A percentile compares a stretch with the other conserved stretches of the same genome.
Conservation (phyloP, 2,888 invertebrate species). For the Papilio elwesi region DNA sequence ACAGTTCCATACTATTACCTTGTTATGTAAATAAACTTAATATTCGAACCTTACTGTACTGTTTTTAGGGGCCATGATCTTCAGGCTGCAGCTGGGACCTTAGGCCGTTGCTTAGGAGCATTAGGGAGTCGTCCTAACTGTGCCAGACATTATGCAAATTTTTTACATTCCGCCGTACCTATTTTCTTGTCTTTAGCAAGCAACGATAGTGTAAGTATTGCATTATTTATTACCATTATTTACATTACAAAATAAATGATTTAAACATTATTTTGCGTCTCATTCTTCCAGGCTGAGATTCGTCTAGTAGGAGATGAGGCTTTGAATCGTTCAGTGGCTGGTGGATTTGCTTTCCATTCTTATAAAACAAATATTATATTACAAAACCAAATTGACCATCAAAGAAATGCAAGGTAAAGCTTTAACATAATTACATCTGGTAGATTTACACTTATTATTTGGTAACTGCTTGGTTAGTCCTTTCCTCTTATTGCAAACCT, state of each 20-base stretch:
- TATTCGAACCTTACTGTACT: conserved; percentile 14
- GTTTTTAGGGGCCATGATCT: conserved; percentile 71
- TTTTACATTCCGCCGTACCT: conserved; percentile 72
- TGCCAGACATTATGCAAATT: conserved; percentile 73
- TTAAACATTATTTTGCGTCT: not conserved
- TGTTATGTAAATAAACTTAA: not conserved
- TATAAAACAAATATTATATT: conserved; percentile 76
- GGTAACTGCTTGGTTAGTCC: too few species aligned
- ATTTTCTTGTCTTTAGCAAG: conserved; percentile 75
- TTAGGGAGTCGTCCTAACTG: conserved; percentile 74
- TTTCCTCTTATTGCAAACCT: too few species aligned
- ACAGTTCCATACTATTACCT: not conserved
- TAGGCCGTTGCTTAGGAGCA: conserved; percentile 76
- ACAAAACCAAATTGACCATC: conserved; percentile 74
- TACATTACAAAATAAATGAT: too few species aligned
- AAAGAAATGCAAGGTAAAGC: conserved; percentile 73
- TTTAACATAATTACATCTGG: too few species aligned
- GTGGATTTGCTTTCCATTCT: conserved; percentile 77
- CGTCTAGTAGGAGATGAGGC: conserved; percentile 80
- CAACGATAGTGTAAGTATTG: conserved; percentile 76
- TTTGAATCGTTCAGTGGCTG: conserved; percentile 75
- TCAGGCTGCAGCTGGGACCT: conserved; percentile 73
- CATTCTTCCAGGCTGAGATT: conserved; percentile 71
- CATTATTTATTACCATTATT: conserved; percentile 33
- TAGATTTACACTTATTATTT: too few species aligned